Base-by-base conservation (phyloP, 2,888 invertebrate species). In the Pristionchus fissidentatus region DNA sequence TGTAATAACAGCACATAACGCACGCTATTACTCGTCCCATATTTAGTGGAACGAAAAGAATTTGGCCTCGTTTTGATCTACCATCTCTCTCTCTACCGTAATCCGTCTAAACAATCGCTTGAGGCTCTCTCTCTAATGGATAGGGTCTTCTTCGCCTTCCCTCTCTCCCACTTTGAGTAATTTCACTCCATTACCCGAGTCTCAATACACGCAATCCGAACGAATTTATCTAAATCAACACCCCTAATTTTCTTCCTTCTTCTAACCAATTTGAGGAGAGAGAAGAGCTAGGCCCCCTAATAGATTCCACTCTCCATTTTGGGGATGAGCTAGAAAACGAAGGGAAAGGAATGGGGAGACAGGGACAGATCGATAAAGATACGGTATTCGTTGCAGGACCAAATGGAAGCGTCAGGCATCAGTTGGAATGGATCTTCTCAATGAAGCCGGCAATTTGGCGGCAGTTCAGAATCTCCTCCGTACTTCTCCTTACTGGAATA, bases 371-470 rank as follows among this genome's bases (percentile, higher is more conserved):
- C 57, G 35, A 66, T 35, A 29, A 29, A 32, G 8, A 52, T 55
- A 10, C 4, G 32, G 5, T 52, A 4, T 78, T 79, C 52, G 2
- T 92, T 93, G 52, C 95, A 97, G 97, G 93, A 98, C 98, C 93
- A 98, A 98, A 94, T 99, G 98, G 98, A 98, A 98, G 93, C 95
- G 98, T 1, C 98, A 98, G 93, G 97, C 98, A 26, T 97, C 98
- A 0, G 98, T 98, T 3, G 98, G 98, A 0, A 93, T 98, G 89
- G 99, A 99, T 93, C 95, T 99, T 60, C 94, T 99, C 84, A 97
- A 97, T 2, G 99, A 99, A 93, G 97, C 98, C 0, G 97, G 97
- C 13, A 98, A 98, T 94, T 97, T 97, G 93, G 97, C 97, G 0
- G 98, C 98, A n/a, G 96, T 99, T 92, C 95, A 98, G 86, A 94